Evolutionary conservation across 2,113 vertebrate genomes (phyloP), one percentile per base, ranked within the genome.

Genomic region (Maccullochella peelii): DNA sequence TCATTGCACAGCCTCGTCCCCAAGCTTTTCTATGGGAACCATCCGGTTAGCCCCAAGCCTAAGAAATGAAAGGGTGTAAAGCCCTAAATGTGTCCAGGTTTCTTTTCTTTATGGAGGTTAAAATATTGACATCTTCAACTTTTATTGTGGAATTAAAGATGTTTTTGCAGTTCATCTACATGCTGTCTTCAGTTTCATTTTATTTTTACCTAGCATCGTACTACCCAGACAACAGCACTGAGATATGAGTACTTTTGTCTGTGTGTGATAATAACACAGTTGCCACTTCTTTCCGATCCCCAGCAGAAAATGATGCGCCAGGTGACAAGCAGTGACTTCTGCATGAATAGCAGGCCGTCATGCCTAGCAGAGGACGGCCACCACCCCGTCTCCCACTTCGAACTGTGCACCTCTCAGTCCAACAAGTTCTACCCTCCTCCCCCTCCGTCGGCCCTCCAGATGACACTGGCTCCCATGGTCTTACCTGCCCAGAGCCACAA

Each of bases 251-350:
- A 25, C 6, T 58, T 23, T 20, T 47, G 11, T 61, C 55, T 73
- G 47, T 66, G 27, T 40, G 40, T 77, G 16, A 27, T 50, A 20
- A 7, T 77, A 79, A 85, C 70, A 8, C 42, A 8, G 12, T 54
- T 73, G 9, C 27, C 21, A 14, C 10, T 71, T 73, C 1, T 89
- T 73, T 95, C 4, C 82, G 77, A 93, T 89, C 66, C 93, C 82
- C 85, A 96, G 84, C 92, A 97, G 96, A 99, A 96, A 95, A 99
- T 99, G 97, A 98, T 99, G 97, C 98, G 98, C 92, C 97, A 97
- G 73, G 97, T 98, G 93, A 94, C 97, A 81, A 96, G 92, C 95
- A 91, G 95, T 73, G 97, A 97, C 85, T 99, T 97, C 95, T 99
- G 97, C 93, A 96, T 97, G 93, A 96, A 93, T 0, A 95, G 97